Evolutionary conservation across 1,140 invertebrate species (phyloP).

Genomic region (Mylabris phalerata): DNA sequence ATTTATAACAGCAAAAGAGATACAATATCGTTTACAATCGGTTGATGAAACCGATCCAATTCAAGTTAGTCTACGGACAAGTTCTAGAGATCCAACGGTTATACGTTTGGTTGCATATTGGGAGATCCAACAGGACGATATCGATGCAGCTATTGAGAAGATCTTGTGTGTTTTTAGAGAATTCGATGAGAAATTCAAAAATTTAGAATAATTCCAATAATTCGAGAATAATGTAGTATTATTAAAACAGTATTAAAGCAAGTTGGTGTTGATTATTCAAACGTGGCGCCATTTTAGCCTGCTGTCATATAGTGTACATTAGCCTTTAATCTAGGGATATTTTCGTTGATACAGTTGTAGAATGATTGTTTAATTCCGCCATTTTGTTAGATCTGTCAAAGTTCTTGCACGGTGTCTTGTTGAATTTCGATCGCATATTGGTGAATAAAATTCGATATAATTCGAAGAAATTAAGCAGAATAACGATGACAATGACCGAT

Average conservation of each 20-base stretch:
- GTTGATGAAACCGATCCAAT: constrained; percentile 52
- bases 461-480: not conserved
- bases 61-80: constrained; percentile 48
- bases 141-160: constrained; percentile 58
- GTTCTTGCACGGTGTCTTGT: not conserved
- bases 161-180: constrained; percentile 54
- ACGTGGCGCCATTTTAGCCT: too few relatives aligned
- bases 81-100: constrained; percentile 46
- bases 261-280: too few relatives aligned
- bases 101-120: constrained; percentile 61
- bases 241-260: too few relatives aligned
- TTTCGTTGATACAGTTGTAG: too few relatives aligned
- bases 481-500: constrained; percentile 23
- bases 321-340: too few relatives aligned
- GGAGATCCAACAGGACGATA: constrained; percentile 57
- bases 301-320: too few relatives aligned
- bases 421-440: not conserved
- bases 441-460: too few relatives aligned
- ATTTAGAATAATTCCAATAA: not conserved
- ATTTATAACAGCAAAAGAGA: constrained; percentile 47
- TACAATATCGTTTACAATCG: constrained; percentile 50
- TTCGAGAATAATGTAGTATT: too few relatives aligned
- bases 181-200: constrained; percentile 37
- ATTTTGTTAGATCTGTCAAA: too few relatives aligned
- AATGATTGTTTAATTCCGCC: too few relatives aligned